These are phyloP conservation scores for Danionella cerebrum DNA, from an alignment of 2,113 vertebrate species.

Conservation along the genomic window DNA sequence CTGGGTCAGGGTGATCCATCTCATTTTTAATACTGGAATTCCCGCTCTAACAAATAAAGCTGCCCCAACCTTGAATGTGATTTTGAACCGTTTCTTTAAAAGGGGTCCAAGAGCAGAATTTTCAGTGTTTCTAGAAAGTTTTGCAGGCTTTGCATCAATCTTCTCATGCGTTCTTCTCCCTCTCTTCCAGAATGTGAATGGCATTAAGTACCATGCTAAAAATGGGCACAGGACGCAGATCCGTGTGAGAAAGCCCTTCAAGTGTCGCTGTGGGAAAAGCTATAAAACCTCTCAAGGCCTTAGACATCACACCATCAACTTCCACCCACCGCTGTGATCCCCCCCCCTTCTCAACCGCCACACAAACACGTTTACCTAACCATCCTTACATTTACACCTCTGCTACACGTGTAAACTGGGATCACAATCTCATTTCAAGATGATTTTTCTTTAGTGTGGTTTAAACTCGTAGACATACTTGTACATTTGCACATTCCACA, in stretches of 20 bases:
- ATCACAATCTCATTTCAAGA: no score
- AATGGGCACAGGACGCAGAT: constrained; percentile 98
- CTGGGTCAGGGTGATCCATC: no score
- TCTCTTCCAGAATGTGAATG: constrained; percentile 86
- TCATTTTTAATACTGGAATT: no score
- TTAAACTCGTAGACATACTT: constrained; percentile 66
- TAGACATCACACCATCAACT: constrained; percentile 98
- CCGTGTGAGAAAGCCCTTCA: constrained; percentile 95
- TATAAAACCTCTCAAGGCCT: constrained; percentile 99
- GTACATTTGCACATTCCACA: constrained; percentile 92
- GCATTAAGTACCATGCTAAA: constrained; percentile 98
- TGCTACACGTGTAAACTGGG: background rate
- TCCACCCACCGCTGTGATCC: constrained; percentile 74
- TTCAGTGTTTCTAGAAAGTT: background rate
- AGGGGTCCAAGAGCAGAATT: no score
- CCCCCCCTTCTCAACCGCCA: background rate
- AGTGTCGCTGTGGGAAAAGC: constrained; percentile 99
- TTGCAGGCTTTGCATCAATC: background rate
- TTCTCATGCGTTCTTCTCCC: background rate
- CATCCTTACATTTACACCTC: constrained; percentile 2
- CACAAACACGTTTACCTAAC: background rate
- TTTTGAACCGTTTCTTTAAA: no score
- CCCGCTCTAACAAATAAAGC: no score
- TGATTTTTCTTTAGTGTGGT: constrained; percentile 54
- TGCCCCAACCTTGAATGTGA: no score